Evolutionary conservation across 1,140 invertebrate genomes (phyloP), one percentile per base, ranked within the genome.

Genomic region (Orussus abietinus): DNA sequence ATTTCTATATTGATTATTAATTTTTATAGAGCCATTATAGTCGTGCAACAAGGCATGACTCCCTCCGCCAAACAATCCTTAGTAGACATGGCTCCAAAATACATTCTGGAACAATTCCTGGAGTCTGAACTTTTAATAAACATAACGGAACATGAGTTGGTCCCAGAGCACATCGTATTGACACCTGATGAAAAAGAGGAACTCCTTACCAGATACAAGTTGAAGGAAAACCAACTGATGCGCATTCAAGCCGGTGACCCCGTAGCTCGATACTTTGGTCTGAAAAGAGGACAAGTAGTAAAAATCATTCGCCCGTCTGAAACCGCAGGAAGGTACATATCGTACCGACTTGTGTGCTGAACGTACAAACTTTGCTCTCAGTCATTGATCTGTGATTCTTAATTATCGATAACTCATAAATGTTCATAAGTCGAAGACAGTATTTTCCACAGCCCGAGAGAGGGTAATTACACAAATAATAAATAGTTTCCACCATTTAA

Each of bases 201-300:
- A 77, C 72, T 99, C 4, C 75, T 99, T 10, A 77, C 80, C 2
- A 85, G 92, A 84, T 96, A 96, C 75, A 99, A 99, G 80, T 72
- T 99, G 20, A 99, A 98, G 75, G 97, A 99, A 69, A 97, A 94
- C 65, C 96, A 98, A 78, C 76, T 99, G 53, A 98, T 98, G 86
- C 84, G 96, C 65, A 99, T 99, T 69, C 97, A 99, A 77, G 88
- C 88, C 13, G 92, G 93, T 36, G 97, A 99, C 77, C 97, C 97
- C 9, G 95, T 99, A 7, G 90, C 96, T 1, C 78, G 97, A 62
- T 98, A 98, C 74, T 98, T 95, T 79, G 96, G 96, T 41, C 75
- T 98, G 1, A 96, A 96, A 72, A 80, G 93, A 76, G 95, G 95
- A 67, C 94, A 98, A 79, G 93, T 96, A 32, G 93, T 98, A 1